phyloP scores from a whole-genome alignment of 2,888 invertebrate genomes.

The Euzophera pinguis region DNA sequence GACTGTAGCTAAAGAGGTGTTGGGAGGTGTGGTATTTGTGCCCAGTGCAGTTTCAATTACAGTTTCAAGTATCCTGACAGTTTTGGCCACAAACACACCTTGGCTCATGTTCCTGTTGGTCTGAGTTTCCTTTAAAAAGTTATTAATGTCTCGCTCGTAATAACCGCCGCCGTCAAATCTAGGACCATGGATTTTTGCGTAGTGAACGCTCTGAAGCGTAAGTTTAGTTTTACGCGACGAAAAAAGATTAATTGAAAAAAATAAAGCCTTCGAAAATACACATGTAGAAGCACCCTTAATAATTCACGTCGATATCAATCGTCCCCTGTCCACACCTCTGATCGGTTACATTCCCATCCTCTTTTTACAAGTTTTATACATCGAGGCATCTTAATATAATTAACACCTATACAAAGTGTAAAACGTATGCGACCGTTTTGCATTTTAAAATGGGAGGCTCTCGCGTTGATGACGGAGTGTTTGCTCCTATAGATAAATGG shows the following conservation, averaged over 20 bases:
- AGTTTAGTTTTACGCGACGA: no score
- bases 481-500: background rate
- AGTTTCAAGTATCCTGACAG: no score
- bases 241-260: background rate
- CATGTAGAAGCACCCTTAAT: background rate
- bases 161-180: no score
- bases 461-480: background rate
- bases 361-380: background rate
- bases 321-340: background rate
- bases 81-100: no score
- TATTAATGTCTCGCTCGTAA: no score
- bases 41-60: no score
- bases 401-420: constrained; percentile 26
- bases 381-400: constrained; percentile 28
- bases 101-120: no score
- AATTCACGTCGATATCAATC: constrained; percentile 12
- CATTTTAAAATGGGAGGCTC: constrained; percentile 19
- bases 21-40: no score
- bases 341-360: background rate
- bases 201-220: no score
- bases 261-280: background rate
- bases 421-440: constrained; percentile 20
- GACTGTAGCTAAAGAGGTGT: no score
- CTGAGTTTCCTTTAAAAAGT: no score
- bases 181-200: no score